Percentiles rank a stretch among this genome's conserved stretches.
These are phyloP conservation scores for Athripsodes cinereus DNA, from an alignment of 2,888 invertebrate species.

Conservation along the genomic window DNA sequence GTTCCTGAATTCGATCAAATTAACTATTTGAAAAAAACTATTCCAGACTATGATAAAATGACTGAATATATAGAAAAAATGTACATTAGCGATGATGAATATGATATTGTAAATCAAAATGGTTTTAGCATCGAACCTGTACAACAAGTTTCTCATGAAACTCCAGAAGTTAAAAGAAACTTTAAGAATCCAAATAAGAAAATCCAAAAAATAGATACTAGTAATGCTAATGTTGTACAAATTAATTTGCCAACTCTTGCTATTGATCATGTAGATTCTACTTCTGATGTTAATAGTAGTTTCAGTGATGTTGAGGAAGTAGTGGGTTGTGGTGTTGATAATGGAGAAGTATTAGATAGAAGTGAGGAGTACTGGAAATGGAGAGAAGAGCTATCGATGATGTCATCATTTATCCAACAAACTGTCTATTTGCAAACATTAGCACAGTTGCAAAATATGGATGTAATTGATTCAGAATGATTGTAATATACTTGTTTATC, in stretches of 20 bases:
- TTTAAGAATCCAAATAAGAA: too few relatives aligned
- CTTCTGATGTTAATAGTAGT: background rate
- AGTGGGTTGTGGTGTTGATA: background rate
- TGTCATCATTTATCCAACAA: conserved; percentile 17
- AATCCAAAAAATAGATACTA: background rate
- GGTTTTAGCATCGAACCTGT: background rate
- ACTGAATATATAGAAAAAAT: background rate
- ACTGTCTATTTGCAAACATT: conserved; percentile 20
- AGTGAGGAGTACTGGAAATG: conserved; percentile 12
- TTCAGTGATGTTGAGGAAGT: too few relatives aligned
- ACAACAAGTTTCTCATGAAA: background rate
- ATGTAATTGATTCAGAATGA: background rate
- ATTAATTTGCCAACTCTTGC: too few relatives aligned
- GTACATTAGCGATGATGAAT: background rate
- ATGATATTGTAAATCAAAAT: background rate
- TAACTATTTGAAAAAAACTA: background rate
- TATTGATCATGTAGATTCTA: background rate
- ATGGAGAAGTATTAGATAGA: background rate
- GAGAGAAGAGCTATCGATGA: conserved; percentile 10
- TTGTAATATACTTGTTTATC: too few relatives aligned
- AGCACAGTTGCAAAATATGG: background rate
- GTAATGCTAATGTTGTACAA: background rate
- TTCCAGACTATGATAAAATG: conserved; percentile 1
- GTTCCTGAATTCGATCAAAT: background rate
- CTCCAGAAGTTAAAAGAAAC: too few relatives aligned